Evolutionary conservation across 1,140 invertebrate genomes (phyloP).

Genomic region (Hylaeus volcanicus): DNA sequence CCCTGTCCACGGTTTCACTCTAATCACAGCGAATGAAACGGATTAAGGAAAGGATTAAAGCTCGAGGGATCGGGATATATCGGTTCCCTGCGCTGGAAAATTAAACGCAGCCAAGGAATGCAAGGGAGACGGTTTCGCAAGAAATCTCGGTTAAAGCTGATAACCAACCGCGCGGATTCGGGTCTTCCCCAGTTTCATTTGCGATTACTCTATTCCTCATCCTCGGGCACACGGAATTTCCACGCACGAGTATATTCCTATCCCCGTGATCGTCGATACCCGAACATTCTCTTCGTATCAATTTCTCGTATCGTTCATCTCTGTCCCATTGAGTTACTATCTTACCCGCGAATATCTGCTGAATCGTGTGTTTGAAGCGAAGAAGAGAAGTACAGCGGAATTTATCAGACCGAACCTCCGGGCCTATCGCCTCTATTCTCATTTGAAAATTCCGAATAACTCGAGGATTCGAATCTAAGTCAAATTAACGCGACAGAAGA

Average conservation of each 20-base stretch:
- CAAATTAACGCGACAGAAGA: too few relatives aligned
- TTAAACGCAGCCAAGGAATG: conserved; percentile 13
- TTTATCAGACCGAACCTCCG: too few relatives aligned
- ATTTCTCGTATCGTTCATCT: not conserved
- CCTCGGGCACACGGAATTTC: too few relatives aligned
- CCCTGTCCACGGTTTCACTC: too few relatives aligned
- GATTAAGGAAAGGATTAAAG: conserved; percentile 15
- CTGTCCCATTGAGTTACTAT: too few relatives aligned
- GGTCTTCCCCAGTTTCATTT: conserved; percentile 5
- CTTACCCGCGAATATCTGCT: too few relatives aligned
- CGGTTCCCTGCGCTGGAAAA: conserved; percentile 12
- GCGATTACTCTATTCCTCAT: conserved; percentile 3
- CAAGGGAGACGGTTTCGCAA: conserved; percentile 8
- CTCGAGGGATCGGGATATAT: conserved; percentile 13
- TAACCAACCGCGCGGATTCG: conserved; percentile 5
- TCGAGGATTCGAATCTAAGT: too few relatives aligned
- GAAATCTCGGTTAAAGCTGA: conserved; percentile 22
- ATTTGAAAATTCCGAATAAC: too few relatives aligned
- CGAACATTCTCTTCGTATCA: not conserved
- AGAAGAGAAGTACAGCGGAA: too few relatives aligned
- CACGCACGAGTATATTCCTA: not conserved
- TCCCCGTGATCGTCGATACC: not conserved
- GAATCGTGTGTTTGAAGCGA: too few relatives aligned
- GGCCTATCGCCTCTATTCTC: too few relatives aligned
- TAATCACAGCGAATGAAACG: conserved; percentile 4